A percentile compares a stretch with the other conserved stretches of the same genome.
Conservation (phyloP, 2,888 invertebrate species). For the Arctia plantaginis region DNA sequence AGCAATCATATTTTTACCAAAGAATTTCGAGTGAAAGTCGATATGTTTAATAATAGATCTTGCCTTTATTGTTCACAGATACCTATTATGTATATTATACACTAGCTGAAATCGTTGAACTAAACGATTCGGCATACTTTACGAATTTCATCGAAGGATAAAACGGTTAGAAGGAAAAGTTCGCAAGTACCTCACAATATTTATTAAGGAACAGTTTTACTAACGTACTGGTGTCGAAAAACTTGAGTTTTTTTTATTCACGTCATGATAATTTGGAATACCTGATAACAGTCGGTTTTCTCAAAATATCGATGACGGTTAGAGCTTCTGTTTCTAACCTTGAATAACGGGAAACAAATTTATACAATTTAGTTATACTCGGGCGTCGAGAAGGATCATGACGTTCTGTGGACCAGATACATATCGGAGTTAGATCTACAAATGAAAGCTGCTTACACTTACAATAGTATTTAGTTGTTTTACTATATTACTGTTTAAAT, state of each 20-base stretch:
- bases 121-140: neutral
- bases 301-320: neutral
- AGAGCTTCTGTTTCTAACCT: neutral
- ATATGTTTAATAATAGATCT: conserved; percentile 33
- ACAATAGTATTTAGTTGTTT: neutral
- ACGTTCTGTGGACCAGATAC: neutral
- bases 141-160: neutral
- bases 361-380: neutral
- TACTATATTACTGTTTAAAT: neutral
- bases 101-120: neutral
- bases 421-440: neutral
- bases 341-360: neutral
- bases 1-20: conserved; percentile 43
- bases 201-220: neutral
- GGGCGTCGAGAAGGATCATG: neutral
- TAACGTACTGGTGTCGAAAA: neutral
- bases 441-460: neutral
- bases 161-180: neutral
- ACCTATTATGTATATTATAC: neutral
- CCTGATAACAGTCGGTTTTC: neutral
- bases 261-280: too few relatives aligned
- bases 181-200: neutral
- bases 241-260: neutral
- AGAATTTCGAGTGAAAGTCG: conserved; percentile 35
- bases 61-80: conserved; percentile 35